phyloP scores from a whole-genome alignment of 2,888 invertebrate genomes.

The Chrysotoxum bicinctum region DNA sequence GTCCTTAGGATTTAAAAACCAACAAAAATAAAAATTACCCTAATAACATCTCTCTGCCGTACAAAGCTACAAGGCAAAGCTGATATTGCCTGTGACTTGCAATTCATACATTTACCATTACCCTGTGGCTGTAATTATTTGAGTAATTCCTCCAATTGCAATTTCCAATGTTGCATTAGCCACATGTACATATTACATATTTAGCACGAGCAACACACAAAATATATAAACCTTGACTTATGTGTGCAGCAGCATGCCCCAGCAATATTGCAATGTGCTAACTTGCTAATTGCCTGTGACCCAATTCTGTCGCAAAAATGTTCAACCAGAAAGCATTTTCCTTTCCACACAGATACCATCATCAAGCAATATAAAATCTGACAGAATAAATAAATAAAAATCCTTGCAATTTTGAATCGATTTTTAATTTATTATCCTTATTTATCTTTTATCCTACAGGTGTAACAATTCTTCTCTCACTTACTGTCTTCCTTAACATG shows the following conservation, averaged over 20 bases:
- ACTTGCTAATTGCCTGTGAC: slow-evolving; percentile 67
- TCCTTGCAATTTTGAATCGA: slow-evolving; percentile 27
- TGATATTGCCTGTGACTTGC: slow-evolving; percentile 13
- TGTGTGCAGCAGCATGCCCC: slow-evolving; percentile 39
- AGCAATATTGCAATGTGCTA: slow-evolving; percentile 27
- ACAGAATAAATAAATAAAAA: slow-evolving; percentile 29
- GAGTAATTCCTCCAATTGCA: slow-evolving; percentile 63
- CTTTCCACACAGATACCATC: background rate
- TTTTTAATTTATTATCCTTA: slow-evolving; percentile 35
- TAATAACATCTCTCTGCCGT: background rate
- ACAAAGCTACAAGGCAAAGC: background rate
- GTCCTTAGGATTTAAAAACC: background rate
- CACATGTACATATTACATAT: background rate
- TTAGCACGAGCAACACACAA: background rate
- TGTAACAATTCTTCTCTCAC: slow-evolving; percentile 97
- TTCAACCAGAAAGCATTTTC: background rate
- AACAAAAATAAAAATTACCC: background rate
- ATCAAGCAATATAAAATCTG: background rate
- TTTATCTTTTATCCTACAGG: slow-evolving; percentile 83
- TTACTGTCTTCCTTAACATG: slow-evolving; percentile 99
- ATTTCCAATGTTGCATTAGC: slow-evolving; percentile 56
- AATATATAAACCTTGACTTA: slow-evolving; percentile 52
- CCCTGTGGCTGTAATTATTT: slow-evolving; percentile 60
- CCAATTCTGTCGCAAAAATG: slow-evolving; percentile 35
- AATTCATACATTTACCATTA: slow-evolving; percentile 22